Conservation (phyloP, 2,113 vertebrate species). For the Lynx canadensis region DNA sequence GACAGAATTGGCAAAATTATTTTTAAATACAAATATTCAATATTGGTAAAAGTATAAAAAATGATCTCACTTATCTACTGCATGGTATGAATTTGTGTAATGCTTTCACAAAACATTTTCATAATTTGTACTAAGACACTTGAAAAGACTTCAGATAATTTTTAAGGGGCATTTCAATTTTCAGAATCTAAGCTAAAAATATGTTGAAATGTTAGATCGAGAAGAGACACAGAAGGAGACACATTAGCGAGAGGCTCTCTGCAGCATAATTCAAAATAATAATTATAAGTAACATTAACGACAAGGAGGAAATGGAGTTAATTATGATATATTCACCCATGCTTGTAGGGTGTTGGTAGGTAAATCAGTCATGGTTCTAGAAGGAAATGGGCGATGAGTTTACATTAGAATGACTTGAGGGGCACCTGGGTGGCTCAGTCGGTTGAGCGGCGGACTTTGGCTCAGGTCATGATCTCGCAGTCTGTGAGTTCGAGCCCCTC, state of each 20-base stretch:
- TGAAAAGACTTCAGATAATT: conserved; percentile 10
- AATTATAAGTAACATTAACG: neutral
- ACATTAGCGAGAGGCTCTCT: neutral
- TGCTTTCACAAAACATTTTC: neutral
- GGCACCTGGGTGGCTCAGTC: too few species aligned
- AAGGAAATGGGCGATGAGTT: neutral
- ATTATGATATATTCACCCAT: neutral
- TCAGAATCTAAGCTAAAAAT: neutral
- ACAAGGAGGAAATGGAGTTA: neutral
- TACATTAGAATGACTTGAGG: neutral
- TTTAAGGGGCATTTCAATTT: neutral
- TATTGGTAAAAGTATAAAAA: neutral
- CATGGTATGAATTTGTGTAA: neutral
- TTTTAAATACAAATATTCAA: neutral
- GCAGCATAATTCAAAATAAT: neutral
- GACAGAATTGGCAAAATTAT: neutral
- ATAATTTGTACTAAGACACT: neutral
- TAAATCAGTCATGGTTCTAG: neutral
- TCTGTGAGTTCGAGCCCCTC: too few species aligned
- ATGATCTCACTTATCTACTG: neutral
- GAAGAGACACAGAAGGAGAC: neutral
- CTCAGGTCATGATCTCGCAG: too few species aligned
- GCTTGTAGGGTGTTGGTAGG: neutral
- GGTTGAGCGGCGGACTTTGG: too few species aligned
- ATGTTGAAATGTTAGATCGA: neutral